Percentiles rank a stretch among this genome's conserved stretches.
phyloP scores from a whole-genome alignment of 2,797 vertebrate species.

The Knipowitschia caucasica region DNA sequence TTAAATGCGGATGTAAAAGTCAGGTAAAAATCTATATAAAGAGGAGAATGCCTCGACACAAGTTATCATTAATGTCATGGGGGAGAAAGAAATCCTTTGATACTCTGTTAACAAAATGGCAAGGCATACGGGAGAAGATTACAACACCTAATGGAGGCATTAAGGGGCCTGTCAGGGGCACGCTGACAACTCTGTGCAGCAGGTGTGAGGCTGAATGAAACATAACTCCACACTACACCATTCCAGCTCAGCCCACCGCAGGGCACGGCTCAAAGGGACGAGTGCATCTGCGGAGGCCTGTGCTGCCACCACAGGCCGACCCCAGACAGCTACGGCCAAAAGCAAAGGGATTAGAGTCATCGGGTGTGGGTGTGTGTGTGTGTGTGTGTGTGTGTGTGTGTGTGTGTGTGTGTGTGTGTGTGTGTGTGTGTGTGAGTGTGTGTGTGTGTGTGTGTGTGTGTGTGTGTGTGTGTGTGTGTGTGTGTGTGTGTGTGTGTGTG shows the following conservation, averaged over 20 bases:
- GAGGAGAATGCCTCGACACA: constrained; percentile 27
- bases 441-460: too few relatives aligned
- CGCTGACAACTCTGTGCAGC: constrained; percentile 62
- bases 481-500: constrained; percentile 9
- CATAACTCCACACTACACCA: constrained; percentile 49
- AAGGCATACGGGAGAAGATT: constrained; percentile 60
- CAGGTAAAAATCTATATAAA: background rate
- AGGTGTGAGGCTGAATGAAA: constrained; percentile 78
- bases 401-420: constrained; percentile 6
- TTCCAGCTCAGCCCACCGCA: constrained; percentile 45
- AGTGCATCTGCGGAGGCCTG: constrained; percentile 41
- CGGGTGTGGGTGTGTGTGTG: constrained; percentile 34
- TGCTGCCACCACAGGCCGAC: constrained; percentile 45
- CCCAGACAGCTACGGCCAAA: constrained; percentile 53
- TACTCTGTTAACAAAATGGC: constrained; percentile 71
- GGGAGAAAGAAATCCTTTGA: constrained; percentile 61
- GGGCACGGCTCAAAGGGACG: constrained; percentile 51
- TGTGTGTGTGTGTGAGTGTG: too few relatives aligned
- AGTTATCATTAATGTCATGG: constrained; percentile 56
- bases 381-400: constrained; percentile 13
- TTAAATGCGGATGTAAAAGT: too few relatives aligned
- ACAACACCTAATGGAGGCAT: constrained; percentile 71
- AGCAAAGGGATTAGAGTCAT: constrained; percentile 63
- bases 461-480: constrained; percentile 15
- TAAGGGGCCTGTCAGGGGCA: constrained; percentile 57